Conservation (phyloP, 2,888 invertebrate genomes). For the Dynastes tityus region DNA sequence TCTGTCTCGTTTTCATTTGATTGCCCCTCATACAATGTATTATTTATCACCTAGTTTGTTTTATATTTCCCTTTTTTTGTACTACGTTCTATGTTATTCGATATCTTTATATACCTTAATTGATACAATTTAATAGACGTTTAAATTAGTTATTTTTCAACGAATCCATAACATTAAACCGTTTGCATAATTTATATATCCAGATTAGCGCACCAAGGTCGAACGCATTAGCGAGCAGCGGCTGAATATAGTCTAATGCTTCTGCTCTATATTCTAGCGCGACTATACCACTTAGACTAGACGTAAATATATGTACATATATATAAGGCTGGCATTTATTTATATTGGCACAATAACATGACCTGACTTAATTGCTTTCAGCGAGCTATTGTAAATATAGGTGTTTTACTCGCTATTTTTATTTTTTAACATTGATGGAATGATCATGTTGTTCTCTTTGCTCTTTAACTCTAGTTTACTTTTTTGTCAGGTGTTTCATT, state of each 20-base stretch:
- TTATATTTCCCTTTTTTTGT: no score
- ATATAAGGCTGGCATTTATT: neutral
- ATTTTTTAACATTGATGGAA: neutral
- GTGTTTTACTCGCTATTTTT: neutral
- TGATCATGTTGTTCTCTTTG: neutral
- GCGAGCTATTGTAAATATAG: neutral
- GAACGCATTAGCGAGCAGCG: neutral
- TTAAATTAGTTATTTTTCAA: slow-evolving; percentile 6
- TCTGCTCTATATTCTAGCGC: neutral
- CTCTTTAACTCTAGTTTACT: neutral
- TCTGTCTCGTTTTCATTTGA: no score
- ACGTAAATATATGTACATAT: slow-evolving; percentile 4
- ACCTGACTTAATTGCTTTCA: neutral
- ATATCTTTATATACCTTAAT: slow-evolving; percentile 6
- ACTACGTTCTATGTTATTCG: no score
- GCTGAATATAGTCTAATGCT: neutral
- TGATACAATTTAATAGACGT: neutral
- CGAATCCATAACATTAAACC: neutral
- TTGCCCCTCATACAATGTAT: no score
- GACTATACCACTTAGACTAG: neutral
- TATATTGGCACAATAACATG: neutral
- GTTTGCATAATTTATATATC: slow-evolving; percentile 6
- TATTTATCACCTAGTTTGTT: no score
- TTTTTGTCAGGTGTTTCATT: no score
- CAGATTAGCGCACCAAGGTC: neutral